Evolutionary conservation across 1,140 invertebrate species (phyloP).

Genomic region (Nephila pilipes): DNA sequence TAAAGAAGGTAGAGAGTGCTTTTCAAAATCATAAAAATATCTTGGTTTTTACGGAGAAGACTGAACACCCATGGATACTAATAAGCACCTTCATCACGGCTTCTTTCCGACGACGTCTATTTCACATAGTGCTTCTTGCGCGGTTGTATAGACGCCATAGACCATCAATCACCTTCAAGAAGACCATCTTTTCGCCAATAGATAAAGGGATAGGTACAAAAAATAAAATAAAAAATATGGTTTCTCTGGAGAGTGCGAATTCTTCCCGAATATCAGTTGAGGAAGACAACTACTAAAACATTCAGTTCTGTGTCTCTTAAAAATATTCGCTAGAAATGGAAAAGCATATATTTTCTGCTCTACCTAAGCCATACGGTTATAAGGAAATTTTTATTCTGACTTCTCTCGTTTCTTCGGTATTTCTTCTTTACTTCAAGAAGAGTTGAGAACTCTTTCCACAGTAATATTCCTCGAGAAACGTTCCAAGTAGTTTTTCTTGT

Average conservation of each 20-base stretch:
- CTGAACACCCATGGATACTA: conserved; percentile 46
- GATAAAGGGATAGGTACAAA: conserved; percentile 55
- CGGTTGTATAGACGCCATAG: not conserved
- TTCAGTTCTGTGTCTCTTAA: conserved; percentile 69
- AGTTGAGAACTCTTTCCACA: not conserved
- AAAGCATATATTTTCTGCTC: conserved; percentile 74
- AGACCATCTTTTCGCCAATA: conserved; percentile 71
- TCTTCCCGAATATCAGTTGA: conserved; percentile 70
- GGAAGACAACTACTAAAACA: conserved; percentile 75
- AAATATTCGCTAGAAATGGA: conserved; percentile 70
- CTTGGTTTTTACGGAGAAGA: conserved; percentile 4
- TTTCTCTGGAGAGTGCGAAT: conserved; percentile 61
- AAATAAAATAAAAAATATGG: conserved; percentile 26
- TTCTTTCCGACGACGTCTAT: conserved; percentile 6
- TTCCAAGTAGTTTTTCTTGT: conserved; percentile 51
- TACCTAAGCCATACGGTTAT: conserved; percentile 69
- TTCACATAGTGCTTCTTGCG: conserved; percentile 32
- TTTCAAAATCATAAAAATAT: conserved; percentile 70
- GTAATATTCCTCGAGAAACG: conserved; percentile 49
- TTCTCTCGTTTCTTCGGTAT: conserved; percentile 45
- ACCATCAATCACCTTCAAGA: conserved; percentile 73
- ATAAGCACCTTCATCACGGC: conserved; percentile 66
- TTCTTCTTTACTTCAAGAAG: conserved; percentile 55
- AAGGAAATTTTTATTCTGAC: conserved; percentile 66
- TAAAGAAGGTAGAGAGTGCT: conserved; percentile 58